Base-by-base conservation (phyloP, 2,797 vertebrate species). In the Ara ararauna region DNA sequence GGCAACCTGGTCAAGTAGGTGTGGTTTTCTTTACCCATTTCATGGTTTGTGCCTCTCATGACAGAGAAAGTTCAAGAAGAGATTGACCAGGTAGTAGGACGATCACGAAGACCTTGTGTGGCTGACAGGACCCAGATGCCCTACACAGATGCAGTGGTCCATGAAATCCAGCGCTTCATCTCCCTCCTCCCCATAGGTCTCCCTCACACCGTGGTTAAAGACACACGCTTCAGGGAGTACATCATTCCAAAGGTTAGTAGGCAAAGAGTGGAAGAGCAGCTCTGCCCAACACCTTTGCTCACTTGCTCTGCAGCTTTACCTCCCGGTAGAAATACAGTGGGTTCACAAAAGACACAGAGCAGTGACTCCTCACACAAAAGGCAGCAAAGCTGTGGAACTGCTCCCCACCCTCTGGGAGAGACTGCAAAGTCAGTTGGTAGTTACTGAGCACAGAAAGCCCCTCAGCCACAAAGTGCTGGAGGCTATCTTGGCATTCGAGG, bases 31-130 rank as follows among this genome's bases (percentile, higher is more conserved):
- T 68, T 34, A 32, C 27, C 11, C 26, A 30, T 72, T 66, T 93
- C 26, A 84, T 34, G 34, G 8, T 68, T 42, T 92, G 20, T 80
- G 61, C 32, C 32, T 87, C 38, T 96, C 75, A 48, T 50, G 77
- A 70, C 87, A 98, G 97, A 96, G 80, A 97, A 96, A 94, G 30
- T 97, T 83, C 97, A 97, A 51, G 94, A 97, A 89, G 98, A 98
- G 94, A 97, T 97, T 5, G 95, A 98, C 65, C 34, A 3, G 7
- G 95, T 97, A 29, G 48, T 97, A 74, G 97, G 97, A 87, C 14
- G 10, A 51, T 80, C 92, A 76, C 87, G 82, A 67, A 83, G 26
- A 34, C 96, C 96, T 38, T 96, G 85, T 38, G 85, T 95, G 91
- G 94, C 96, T 73, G 97, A 98, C 80, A 83, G 91, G 77, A 58